Conservation (phyloP, 2,888 invertebrate species). For the Nudaria mundana region DNA sequence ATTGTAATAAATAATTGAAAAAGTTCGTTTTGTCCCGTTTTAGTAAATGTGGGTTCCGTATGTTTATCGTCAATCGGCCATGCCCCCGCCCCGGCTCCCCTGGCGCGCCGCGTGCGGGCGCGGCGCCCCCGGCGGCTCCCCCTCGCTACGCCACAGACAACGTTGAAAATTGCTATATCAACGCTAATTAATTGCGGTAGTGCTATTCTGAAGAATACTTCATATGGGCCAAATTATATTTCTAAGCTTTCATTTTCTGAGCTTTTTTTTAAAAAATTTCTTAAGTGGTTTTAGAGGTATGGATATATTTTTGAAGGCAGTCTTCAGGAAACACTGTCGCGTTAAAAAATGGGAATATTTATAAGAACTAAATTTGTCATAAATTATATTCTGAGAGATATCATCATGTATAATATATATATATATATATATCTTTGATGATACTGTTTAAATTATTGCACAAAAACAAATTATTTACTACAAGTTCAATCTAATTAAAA, state of each 20-base stretch:
- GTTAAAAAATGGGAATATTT: conserved; percentile 19
- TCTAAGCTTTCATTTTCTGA: no score
- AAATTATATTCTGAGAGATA: no score
- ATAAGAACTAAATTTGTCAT: no score
- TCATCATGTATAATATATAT: no score
- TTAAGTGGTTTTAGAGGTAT: no score
- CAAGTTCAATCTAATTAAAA: no score
- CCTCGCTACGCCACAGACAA: conserved; percentile 36
- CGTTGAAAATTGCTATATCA: conserved; percentile 24
- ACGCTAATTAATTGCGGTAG: conserved; percentile 16
- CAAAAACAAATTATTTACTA: no score
- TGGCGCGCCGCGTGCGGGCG: conserved; percentile 27
- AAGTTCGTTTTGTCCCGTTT: not conserved
- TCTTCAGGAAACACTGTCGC: conserved; percentile 30
- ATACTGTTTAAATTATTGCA: no score
- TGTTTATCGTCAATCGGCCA: conserved; percentile 50
- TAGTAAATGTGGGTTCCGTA: not conserved
- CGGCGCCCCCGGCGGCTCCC: conserved; percentile 21
- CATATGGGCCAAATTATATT: no score
- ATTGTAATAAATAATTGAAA: not conserved
- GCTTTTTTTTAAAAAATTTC: no score
- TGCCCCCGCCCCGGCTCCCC: conserved; percentile 21
- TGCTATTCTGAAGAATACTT: conserved; percentile 22
- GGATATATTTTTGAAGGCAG: conserved; percentile 2
- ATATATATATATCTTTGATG: no score